These are phyloP conservation scores for Tenthredo mesomela DNA, from an alignment of 2,888 invertebrate genomes.

Conservation along the genomic window DNA sequence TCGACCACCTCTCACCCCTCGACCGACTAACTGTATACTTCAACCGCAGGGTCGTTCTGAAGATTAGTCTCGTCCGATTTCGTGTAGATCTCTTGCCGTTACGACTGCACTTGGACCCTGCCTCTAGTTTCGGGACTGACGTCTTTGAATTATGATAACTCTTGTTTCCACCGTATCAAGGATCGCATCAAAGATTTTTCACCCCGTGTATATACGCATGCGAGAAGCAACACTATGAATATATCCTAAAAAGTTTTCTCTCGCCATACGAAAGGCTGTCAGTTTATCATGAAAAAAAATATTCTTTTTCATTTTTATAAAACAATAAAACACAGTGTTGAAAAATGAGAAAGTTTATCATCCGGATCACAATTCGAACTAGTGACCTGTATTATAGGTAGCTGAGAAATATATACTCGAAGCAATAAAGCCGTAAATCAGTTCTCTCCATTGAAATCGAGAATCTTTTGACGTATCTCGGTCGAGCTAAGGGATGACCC, in stretches of 20 bases:
- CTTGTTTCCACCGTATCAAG: conserved; percentile 36
- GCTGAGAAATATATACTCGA: neutral
- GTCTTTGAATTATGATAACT: conserved; percentile 52
- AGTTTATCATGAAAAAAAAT: neutral
- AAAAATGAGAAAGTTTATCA: neutral
- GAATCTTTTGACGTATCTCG: conserved; percentile 22
- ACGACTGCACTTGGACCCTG: conserved; percentile 10
- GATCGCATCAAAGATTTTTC: conserved; percentile 38
- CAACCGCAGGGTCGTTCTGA: conserved; percentile 46
- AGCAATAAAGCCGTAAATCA: conserved; percentile 38
- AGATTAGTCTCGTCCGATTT: conserved; percentile 51
- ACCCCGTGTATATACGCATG: neutral
- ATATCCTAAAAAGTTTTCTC: neutral
- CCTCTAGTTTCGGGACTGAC: conserved; percentile 25
- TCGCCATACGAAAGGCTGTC: neutral
- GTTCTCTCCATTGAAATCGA: conserved; percentile 7
- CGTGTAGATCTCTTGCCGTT: conserved; percentile 45
- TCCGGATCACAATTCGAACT: neutral
- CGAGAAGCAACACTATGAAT: neutral
- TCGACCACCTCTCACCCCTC: conserved; percentile 48
- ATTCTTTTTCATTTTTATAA: neutral
- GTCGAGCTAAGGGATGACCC: conserved; percentile 29
- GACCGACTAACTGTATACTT: conserved; percentile 56
- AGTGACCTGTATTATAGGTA: neutral
- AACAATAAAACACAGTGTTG: neutral